A percentile compares a stretch with the other conserved stretches of the same genome.
Conservation (phyloP, 2,888 invertebrate species). For the Galerucella pusilla region DNA sequence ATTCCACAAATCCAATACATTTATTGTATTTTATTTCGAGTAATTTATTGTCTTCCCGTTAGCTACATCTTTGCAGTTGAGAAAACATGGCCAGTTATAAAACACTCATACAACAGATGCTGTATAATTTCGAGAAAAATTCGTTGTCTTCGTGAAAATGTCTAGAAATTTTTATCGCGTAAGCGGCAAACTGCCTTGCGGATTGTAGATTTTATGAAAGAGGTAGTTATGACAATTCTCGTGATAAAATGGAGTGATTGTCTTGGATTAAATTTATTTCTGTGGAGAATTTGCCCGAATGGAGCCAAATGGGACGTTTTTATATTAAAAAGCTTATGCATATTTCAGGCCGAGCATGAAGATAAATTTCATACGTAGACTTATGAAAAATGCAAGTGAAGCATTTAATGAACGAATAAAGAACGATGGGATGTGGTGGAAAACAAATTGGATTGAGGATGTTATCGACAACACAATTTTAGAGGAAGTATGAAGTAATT, state of each 20-base stretch:
- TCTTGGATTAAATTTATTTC: conserved; percentile 16
- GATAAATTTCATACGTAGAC: neutral
- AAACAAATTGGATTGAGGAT: neutral
- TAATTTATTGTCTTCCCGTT: neutral
- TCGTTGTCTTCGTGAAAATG: conserved; percentile 12
- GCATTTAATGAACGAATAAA: neutral
- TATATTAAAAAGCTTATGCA: conserved; percentile 10
- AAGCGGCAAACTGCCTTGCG: conserved; percentile 12
- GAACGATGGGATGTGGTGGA: neutral
- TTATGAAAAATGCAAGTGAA: neutral
- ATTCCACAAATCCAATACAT: too few relatives aligned
- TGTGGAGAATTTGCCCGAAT: neutral
- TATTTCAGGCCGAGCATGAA: neutral
- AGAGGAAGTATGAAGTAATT: too few relatives aligned
- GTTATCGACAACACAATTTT: neutral
- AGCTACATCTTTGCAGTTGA: neutral
- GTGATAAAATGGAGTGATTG: conserved; percentile 18
- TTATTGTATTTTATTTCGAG: neutral
- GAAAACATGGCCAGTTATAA: neutral
- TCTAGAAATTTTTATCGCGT: conserved; percentile 25
- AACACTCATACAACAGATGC: conserved; percentile 14
- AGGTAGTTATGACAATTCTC: conserved; percentile 22
- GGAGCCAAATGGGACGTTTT: conserved; percentile 4
- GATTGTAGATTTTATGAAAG: conserved; percentile 22
- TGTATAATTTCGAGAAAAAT: conserved; percentile 5